Evolutionary conservation across 2,888 invertebrate species (phyloP).

Genomic region (Crocallis elinguaria): DNA sequence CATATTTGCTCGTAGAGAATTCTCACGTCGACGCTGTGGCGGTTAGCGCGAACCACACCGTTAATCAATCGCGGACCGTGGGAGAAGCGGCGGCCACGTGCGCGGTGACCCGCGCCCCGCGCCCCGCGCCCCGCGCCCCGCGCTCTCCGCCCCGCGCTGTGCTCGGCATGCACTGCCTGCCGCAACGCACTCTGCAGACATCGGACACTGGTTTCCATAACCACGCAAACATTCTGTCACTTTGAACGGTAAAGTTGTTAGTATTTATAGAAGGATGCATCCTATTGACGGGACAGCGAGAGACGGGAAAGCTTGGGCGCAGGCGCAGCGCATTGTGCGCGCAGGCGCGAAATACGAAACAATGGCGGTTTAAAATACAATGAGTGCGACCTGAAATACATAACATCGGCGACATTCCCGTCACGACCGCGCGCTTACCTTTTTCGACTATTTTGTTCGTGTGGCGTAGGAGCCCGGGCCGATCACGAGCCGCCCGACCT

Average conservation of each 20-base stretch:
- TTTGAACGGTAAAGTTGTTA: constrained; percentile 11
- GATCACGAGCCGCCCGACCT: constrained; percentile 62
- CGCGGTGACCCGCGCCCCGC: constrained; percentile 24
- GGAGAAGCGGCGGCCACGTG: constrained; percentile 58
- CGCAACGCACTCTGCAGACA: neutral
- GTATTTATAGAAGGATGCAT: constrained; percentile 52
- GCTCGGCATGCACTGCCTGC: neutral
- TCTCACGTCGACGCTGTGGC: constrained; percentile 57
- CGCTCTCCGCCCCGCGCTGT: neutral
- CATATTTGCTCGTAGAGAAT: constrained; percentile 55
- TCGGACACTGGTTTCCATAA: neutral
- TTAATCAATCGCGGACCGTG: constrained; percentile 70
- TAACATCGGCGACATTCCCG: constrained; percentile 77
- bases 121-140: neutral
- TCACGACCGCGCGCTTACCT: constrained; percentile 78
- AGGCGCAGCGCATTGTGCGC: constrained; percentile 52
- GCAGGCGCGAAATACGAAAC: constrained; percentile 80
- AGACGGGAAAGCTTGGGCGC: constrained; percentile 42
- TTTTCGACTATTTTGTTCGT: constrained; percentile 77
- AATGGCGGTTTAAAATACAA: constrained; percentile 83
- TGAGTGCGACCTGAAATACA: constrained; percentile 77
- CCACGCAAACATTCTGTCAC: neutral
- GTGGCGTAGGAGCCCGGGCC: constrained; percentile 54
- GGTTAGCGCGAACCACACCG: constrained; percentile 62
- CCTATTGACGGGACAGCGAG: constrained; percentile 48